These are phyloP conservation scores for Lissonota sp. DNA, from an alignment of 2,888 invertebrate genomes.

Conservation along the genomic window DNA sequence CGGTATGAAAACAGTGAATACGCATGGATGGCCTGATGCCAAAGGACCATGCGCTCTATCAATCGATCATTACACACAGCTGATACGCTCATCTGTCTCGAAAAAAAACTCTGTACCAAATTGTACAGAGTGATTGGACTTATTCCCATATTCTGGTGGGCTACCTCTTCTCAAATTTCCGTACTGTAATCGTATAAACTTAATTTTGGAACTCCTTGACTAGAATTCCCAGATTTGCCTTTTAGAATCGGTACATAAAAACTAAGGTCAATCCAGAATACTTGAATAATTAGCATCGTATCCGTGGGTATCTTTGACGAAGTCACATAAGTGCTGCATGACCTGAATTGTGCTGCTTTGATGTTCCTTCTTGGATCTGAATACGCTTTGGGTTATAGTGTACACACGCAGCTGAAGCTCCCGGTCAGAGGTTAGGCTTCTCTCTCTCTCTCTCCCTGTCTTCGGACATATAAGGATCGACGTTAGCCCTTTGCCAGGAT, in stretches of 20 bases:
- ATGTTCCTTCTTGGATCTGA: constrained; percentile 31
- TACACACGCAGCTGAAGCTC: constrained; percentile 30
- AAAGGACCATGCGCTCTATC: too few species aligned
- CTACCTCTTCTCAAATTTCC: too few species aligned
- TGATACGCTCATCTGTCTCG: too few species aligned
- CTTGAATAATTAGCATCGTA: constrained; percentile 20
- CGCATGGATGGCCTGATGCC: too few species aligned
- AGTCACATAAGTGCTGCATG: neutral
- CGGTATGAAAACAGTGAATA: too few species aligned
- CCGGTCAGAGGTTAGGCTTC: constrained; percentile 21
- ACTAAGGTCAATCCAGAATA: too few species aligned
- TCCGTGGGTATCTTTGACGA: constrained; percentile 21
- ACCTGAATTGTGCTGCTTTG: neutral
- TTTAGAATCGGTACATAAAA: too few species aligned
- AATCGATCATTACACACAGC: too few species aligned
- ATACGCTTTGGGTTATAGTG: constrained; percentile 1
- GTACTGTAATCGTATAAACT: too few species aligned
- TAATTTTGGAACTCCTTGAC: too few species aligned
- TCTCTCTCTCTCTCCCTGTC: neutral
- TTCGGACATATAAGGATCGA: constrained; percentile 51
- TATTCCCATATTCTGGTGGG: neutral
- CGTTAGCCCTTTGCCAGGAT: constrained; percentile 59
- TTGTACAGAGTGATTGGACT: neutral
- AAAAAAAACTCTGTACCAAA: too few species aligned
- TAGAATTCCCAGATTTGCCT: too few species aligned